phyloP scores from a whole-genome alignment of 2,797 vertebrate species.

The Allobates femoralis region DNA sequence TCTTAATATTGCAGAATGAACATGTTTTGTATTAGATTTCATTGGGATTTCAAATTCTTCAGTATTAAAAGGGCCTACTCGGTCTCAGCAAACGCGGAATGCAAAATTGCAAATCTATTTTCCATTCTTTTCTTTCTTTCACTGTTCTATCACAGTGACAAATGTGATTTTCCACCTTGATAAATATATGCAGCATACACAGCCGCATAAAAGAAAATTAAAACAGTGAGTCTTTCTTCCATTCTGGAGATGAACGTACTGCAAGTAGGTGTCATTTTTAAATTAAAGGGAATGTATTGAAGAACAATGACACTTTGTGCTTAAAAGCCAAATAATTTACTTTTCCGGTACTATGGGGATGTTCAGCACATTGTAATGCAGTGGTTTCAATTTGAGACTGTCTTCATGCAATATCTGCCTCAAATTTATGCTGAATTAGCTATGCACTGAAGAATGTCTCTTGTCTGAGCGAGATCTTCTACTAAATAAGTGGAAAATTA shows the following conservation, averaged over 20 bases:
- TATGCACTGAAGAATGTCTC: conserved; percentile 45
- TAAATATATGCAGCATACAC: conserved; percentile 32
- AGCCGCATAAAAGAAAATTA: conserved; percentile 38
- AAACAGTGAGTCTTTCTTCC: conserved; percentile 32
- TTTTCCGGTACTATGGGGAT: conserved; percentile 36
- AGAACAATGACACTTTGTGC: conserved; percentile 57
- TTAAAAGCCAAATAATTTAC: conserved; percentile 58
- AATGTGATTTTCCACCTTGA: conserved; percentile 24
- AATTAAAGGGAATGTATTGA: conserved; percentile 42
- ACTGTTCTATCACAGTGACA: conserved; percentile 21
- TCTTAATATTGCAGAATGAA: background rate
- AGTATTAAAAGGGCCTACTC: background rate
- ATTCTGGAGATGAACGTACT: conserved; percentile 26
- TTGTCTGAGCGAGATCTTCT: conserved; percentile 30
- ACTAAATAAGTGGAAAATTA: conserved; percentile 49
- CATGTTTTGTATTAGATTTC: background rate
- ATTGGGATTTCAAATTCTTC: background rate
- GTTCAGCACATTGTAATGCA: conserved; percentile 39
- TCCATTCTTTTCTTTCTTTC: conserved; percentile 22
- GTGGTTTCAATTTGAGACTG: conserved; percentile 46
- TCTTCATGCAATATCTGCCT: conserved; percentile 45
- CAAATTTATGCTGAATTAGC: conserved; percentile 45
- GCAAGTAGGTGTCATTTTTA: conserved; percentile 55
- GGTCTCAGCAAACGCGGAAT: background rate
- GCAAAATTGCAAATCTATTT: conserved; percentile 21